A percentile compares a stretch with the other conserved stretches of the same genome.
Evolutionary conservation across 2,888 invertebrate species (phyloP).

Genomic region (Anticlea derivata): DNA sequence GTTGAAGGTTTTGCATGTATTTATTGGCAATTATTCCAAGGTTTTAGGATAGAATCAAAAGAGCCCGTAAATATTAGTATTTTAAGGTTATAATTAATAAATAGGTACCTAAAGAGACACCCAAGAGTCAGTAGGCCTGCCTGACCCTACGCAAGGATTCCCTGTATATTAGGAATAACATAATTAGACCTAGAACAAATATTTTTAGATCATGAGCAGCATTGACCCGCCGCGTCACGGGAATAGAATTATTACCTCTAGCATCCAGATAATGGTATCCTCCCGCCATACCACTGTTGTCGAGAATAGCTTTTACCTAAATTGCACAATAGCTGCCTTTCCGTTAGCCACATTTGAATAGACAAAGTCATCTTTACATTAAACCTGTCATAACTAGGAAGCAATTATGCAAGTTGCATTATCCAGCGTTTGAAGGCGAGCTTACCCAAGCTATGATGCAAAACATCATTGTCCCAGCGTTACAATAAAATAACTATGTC

Average conservation of each 20-base stretch:
- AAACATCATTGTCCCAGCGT: constrained; percentile 26
- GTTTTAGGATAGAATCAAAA: not conserved
- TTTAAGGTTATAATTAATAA: too few species aligned
- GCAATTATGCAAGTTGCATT: constrained; percentile 13
- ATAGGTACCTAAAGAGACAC: too few species aligned
- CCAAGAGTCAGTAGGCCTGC: too few species aligned
- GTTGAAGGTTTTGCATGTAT: not conserved
- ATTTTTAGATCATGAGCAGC: too few species aligned
- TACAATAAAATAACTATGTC: constrained; percentile 27
- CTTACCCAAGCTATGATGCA: constrained; percentile 33
- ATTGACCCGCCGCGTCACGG: too few species aligned
- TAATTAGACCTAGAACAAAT: too few species aligned
- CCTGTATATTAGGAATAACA: too few species aligned
- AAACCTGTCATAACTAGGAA: constrained; percentile 14
- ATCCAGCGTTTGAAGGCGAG: constrained; percentile 9
- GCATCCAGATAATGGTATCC: too few species aligned
- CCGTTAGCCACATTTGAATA: not conserved
- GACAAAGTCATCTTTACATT: not conserved
- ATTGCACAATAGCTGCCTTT: not conserved
- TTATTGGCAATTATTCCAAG: not conserved
- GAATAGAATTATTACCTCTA: too few species aligned
- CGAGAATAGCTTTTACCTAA: not conserved
- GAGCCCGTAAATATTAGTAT: too few species aligned
- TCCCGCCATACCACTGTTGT: too few species aligned
- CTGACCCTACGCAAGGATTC: too few species aligned